Percentiles rank a stretch among this genome's conserved stretches.
Evolutionary conservation across 1,140 invertebrate genomes (phyloP).

Genomic region (Papilio polytes): DNA sequence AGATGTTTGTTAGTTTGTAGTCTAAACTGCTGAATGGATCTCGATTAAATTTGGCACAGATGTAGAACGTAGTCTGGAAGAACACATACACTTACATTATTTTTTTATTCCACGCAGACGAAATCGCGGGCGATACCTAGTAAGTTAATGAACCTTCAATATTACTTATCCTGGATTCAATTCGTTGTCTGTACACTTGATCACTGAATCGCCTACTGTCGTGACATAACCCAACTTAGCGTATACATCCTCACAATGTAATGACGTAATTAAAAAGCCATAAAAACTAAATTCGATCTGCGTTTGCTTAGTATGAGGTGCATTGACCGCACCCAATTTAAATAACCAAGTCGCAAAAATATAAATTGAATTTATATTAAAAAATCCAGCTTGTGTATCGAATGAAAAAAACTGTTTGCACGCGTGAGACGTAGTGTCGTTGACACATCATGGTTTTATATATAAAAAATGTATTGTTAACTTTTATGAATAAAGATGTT

Average conservation of each 20-base stretch:
- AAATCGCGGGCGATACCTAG: no score
- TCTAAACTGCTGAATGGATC: no score
- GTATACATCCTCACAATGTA: neutral
- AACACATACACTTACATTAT: no score
- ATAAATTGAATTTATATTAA: constrained; percentile 20
- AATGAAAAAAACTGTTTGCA: constrained; percentile 12
- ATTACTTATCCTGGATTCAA: no score
- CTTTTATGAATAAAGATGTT: neutral
- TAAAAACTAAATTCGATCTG: constrained; percentile 18
- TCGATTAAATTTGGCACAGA: no score
- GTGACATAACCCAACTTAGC: neutral
- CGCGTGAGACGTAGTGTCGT: constrained; percentile 1
- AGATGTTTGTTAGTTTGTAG: no score
- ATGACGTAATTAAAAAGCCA: constrained; percentile 20
- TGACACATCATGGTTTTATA: neutral
- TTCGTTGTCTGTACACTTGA: no score
- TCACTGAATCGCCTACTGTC: neutral
- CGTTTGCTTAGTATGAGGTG: constrained; percentile 4
- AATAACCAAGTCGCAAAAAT: constrained; percentile 22
- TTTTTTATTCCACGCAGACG: no score
- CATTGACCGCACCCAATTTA: constrained; percentile 20
- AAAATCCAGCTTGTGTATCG: neutral
- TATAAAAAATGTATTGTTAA: constrained; percentile 9
- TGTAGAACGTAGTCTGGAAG: no score
- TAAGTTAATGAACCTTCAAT: no score